Evolutionary conservation across 2,888 invertebrate species (phyloP), one percentile per base, ranked within the genome.

Genomic region (Glomeris marginata): DNA sequence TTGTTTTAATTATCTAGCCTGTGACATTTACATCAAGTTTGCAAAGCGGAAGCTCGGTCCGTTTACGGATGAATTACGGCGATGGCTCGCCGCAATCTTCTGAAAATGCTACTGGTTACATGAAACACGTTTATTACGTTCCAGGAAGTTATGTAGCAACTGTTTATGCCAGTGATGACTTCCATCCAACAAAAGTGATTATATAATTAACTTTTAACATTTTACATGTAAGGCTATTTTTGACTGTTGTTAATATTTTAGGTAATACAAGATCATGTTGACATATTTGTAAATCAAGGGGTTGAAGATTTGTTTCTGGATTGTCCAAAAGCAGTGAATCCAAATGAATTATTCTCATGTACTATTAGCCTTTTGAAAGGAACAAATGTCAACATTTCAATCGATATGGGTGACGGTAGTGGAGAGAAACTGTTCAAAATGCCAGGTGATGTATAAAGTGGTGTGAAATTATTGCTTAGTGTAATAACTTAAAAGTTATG

Each of bases 161-260:
- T 16, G 28, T 50, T 18, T 46, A 50, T 36, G 50, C 45, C 38
- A 50, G 50, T 41, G 45, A 45, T 40, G 40, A 34, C 35, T 50
- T 40, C 40, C 45, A 50, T 13, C 50, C 50, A 1, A 33, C 38
- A 38, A 20, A 41, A 15, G 41, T 45, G 41, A 47, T 13, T 41
- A 13, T 41, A 11, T 41, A 41, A 13, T 41, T 10, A 16, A 13
- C 11, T 13, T 41, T 13, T 13, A 41, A 41, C 11, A 13, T 41
- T 16, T 41, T 10, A 13, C 11, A 13, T 13, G 15, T 41, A 41
- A 41, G 11, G 10, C n/a, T 43, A 43, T 43, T 43, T 16, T 21
- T 21, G 16, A 18, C 5, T 18, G 18, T 8, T 21, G 11, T 42
- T 21, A n/a, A 5, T 15, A 38, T 46, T 37, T 4, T 13, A 46